Conservation (phyloP, 2,888 invertebrate genomes). For the Melitaea athalia region DNA sequence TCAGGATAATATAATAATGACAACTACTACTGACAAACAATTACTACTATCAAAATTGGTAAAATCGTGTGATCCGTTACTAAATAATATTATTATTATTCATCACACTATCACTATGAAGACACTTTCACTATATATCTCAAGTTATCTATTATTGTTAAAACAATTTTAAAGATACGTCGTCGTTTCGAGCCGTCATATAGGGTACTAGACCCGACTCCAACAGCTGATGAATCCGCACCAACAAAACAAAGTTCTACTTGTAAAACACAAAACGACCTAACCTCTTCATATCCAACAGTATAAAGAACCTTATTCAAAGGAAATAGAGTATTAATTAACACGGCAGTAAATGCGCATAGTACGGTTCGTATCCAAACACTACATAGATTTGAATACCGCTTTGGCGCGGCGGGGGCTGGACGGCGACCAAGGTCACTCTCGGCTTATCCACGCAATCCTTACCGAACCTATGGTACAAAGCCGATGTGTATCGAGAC, state of each 20-base stretch:
- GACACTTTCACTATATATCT: constrained; percentile 32
- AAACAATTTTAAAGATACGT: constrained; percentile 52
- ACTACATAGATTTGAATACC: constrained; percentile 76
- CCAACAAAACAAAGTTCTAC: constrained; percentile 69
- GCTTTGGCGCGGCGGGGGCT: constrained; percentile 55
- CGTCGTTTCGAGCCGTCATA: constrained; percentile 56
- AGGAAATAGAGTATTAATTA: constrained; percentile 52
- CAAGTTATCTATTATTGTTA: constrained; percentile 13
- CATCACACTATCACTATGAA: constrained; percentile 26
- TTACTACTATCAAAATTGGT: too few relatives aligned
- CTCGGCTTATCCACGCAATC: constrained; percentile 75
- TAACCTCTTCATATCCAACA: constrained; percentile 48
- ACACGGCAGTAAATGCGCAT: constrained; percentile 61
- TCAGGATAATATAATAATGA: not conserved
- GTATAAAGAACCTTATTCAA: constrained; percentile 54
- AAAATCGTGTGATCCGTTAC: not conserved
- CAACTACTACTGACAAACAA: not conserved
- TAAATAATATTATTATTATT: constrained; percentile 1
- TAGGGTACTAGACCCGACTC: constrained; percentile 63
- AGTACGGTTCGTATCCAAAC: constrained; percentile 65
- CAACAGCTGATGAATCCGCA: constrained; percentile 79
- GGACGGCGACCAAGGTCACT: constrained; percentile 72
- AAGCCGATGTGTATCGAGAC: constrained; percentile 66
- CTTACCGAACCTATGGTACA: constrained; percentile 55
- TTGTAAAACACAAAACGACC: constrained; percentile 44